Evolutionary conservation across 1,140 invertebrate genomes (phyloP).

Genomic region (Mizuhopecten yessoensis): DNA sequence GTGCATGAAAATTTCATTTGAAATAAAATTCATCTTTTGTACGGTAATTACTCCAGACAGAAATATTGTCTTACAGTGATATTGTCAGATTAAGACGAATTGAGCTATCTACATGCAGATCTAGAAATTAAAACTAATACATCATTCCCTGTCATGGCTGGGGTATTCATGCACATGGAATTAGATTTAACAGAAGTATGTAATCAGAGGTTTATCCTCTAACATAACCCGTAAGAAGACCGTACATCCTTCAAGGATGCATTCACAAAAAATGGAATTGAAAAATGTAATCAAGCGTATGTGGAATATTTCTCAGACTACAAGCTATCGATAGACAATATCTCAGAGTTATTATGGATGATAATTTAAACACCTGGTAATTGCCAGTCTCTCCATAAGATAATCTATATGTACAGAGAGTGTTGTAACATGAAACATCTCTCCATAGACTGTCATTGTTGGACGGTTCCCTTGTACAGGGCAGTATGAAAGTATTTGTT

Average conservation of each 20-base stretch:
- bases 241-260: background rate
- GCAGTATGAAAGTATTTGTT: background rate
- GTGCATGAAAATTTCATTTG: constrained; percentile 25
- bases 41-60: background rate
- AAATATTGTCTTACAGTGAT: background rate
- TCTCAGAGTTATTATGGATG: background rate
- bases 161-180: background rate
- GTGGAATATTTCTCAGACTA: background rate
- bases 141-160: background rate
- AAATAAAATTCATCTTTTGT: background rate
- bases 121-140: constrained; percentile 25
- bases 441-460: background rate
- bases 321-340: background rate
- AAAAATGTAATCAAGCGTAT: constrained; percentile 23
- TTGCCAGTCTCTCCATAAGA: background rate
- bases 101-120: background rate
- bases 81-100: background rate
- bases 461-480: background rate
- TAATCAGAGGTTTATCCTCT: background rate
- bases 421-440: background rate
- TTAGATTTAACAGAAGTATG: background rate
- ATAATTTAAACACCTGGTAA: background rate
- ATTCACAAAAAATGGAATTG: background rate
- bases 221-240: background rate
- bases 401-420: background rate